Base-by-base conservation (phyloP, 2,797 vertebrate species). In the Chrosomus eos region DNA sequence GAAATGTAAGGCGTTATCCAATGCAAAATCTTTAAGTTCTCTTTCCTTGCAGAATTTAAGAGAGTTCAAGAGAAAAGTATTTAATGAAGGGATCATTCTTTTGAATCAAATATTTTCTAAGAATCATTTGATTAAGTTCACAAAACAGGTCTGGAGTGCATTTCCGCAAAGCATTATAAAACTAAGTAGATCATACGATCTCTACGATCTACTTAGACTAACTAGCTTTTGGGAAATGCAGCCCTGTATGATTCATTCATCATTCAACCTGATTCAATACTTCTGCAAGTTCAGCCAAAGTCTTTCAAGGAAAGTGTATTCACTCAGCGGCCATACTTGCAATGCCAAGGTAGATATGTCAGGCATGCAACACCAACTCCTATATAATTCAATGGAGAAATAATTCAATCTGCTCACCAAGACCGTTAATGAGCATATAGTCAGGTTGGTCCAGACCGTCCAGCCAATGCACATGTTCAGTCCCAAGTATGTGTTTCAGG, bases 281-380 rank as follows among this genome's bases (percentile, higher is more conserved):
- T 26, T 71, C 62, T 64, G 28, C 16, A 18, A 64, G 62, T 31
- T 64, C 28, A 31, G 62, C 62, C 62, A 64, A 16, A 45, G 67
- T 43, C 67, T 36, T 75, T 75, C 48, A 21, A 21, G 19, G 31
- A 74, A 58, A 76, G 13, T 58, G 26, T 19, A 28, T 51, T 51
- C 16, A 51, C 26, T 31, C 48, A 53, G 18, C 48, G 5, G 51
- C 16, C 28, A 75, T 75, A 53, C 6, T 55, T 33, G 18, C 48
- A 38, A 72, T 7, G 13, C 40, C 70, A 38, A 7, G 23, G 21
- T 51, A 58, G 19, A 31, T 51, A 38, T 76, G 58, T 58, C 53
- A 58, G 74, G 28, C 45, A 58, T 76, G 74, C 13, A 53, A n/a
- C 21, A 76, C 31, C 48, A 33, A 58, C 74, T 76, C 31, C 11